Evolutionary conservation across 2,888 invertebrate species (phyloP).

Genomic region (Acanthococcus lagerstroemiae): DNA sequence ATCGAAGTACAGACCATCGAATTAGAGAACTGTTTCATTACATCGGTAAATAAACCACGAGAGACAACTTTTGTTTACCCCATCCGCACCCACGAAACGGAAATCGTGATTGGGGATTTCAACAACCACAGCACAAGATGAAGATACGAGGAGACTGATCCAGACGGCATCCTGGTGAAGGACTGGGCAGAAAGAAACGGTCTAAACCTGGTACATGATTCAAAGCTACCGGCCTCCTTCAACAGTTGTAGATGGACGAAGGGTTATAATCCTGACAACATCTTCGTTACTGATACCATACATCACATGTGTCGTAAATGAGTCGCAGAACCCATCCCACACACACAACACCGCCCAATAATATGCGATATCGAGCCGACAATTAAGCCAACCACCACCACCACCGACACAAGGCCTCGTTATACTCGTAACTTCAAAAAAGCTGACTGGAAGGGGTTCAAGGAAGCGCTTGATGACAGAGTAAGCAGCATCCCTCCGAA

Average conservation of each 20-base stretch:
- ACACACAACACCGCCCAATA: constrained; percentile 10
- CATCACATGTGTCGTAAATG: not conserved
- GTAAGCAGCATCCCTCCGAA: not conserved
- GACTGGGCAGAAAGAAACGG: too few species aligned
- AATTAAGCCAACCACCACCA: constrained; percentile 5
- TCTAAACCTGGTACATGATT: not conserved
- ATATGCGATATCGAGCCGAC: not conserved
- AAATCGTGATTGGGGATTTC: too few species aligned
- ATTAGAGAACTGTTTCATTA: too few species aligned
- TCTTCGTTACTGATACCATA: constrained; percentile 6
- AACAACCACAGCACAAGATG: too few species aligned
- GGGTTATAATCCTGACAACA: constrained; percentile 3
- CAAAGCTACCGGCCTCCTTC: not conserved
- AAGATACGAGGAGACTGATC: not conserved
- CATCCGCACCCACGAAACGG: too few species aligned
- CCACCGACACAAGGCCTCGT: not conserved
- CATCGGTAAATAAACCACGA: too few species aligned
- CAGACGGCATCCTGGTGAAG: not conserved
- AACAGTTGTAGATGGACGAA: not conserved
- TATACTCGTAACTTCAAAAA: constrained; percentile 8
- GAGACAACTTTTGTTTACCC: too few species aligned
- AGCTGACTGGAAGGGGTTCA: constrained; percentile 2
- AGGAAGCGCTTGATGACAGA: not conserved
- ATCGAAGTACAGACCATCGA: too few species aligned
- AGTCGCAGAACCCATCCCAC: not conserved